These are phyloP conservation scores for Prionchulus punctatus DNA, from an alignment of 2,888 invertebrate genomes.

Conservation along the genomic window DNA sequence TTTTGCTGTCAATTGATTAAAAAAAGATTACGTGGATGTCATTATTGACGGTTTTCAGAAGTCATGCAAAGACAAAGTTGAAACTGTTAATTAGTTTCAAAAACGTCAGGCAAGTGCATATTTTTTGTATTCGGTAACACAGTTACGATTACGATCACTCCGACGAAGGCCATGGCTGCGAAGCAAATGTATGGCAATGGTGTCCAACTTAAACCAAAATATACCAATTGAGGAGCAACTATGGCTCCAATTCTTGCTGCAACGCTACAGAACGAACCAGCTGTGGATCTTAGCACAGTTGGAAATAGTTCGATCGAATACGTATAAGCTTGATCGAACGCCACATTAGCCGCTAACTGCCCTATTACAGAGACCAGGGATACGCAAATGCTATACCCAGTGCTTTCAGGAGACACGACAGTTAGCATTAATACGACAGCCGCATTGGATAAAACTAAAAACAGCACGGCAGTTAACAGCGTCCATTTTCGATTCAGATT, in stretches of 20 bases:
- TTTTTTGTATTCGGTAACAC: not conserved
- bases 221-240: not conserved
- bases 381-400: not conserved
- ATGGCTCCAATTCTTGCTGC: not conserved
- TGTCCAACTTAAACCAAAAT: not conserved
- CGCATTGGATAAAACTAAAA: not conserved
- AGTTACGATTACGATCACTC: not conserved
- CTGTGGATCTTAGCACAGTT: not conserved
- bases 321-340: not conserved
- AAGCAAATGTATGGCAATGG: not conserved
- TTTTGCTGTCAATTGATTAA: too few relatives aligned
- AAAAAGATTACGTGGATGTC: too few relatives aligned
- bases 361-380: not conserved
- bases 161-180: not conserved
- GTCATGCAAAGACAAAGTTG: too few relatives aligned
- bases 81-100: too few relatives aligned
- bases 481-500: not conserved
- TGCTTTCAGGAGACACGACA: not conserved
- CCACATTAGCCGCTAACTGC: not conserved
- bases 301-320: not conserved
- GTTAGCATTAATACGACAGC: not conserved
- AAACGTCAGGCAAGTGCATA: not conserved
- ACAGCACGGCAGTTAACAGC: not conserved
- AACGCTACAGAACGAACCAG: not conserved
- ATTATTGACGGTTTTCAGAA: too few relatives aligned